These are phyloP conservation scores for Sprattus sprattus DNA, from an alignment of 2,113 vertebrate genomes.

Conservation along the genomic window DNA sequence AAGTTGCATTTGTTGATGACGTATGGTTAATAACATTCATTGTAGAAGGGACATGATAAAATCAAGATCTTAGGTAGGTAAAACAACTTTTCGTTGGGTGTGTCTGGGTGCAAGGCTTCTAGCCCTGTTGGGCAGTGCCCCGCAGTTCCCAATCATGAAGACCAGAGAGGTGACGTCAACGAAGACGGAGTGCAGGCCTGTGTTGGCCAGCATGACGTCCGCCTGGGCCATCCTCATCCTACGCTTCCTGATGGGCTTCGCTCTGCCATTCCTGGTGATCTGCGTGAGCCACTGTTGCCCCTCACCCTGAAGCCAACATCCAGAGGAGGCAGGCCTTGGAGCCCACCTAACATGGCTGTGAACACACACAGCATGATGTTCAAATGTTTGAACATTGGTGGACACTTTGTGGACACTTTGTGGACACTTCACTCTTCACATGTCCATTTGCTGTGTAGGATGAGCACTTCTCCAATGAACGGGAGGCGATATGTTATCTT, in stretches of 20 bases:
- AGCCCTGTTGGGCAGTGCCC: conserved; percentile 69
- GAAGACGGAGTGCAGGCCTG: conserved; percentile 53
- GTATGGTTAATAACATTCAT: no score
- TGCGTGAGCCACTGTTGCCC: conserved; percentile 39
- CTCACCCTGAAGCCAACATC: not conserved
- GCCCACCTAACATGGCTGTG: not conserved
- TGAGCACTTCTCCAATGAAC: not conserved
- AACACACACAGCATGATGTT: not conserved
- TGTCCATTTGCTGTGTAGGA: not conserved
- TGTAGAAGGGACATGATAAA: no score
- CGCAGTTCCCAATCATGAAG: conserved; percentile 65
- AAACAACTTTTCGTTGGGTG: no score
- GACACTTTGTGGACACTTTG: not conserved
- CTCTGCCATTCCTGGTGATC: conserved; percentile 74
- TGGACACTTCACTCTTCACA: not conserved
- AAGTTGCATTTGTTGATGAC: no score
- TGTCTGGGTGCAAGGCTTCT: conserved; percentile 65
- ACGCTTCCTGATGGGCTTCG: conserved; percentile 71
- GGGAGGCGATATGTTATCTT: not conserved
- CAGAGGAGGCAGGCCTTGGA: not conserved
- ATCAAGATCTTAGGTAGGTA: no score
- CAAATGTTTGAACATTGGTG: not conserved
- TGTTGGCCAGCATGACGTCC: accelerated
- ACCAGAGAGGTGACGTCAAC: accelerated
- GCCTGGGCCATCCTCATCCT: not conserved